Conservation (phyloP, 2,888 invertebrate genomes). For the Antheraea yamamai region DNA sequence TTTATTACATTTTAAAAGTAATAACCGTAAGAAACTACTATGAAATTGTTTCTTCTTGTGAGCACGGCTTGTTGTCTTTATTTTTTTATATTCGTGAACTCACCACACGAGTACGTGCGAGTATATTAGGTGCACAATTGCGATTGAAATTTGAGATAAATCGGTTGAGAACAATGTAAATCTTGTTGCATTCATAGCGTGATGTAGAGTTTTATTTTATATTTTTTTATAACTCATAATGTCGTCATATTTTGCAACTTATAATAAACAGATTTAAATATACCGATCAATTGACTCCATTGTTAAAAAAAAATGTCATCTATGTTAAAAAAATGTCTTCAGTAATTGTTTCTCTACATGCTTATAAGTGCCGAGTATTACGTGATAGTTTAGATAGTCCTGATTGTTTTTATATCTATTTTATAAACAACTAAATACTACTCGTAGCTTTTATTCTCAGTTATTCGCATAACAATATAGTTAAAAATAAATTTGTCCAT, state of each 20-base stretch:
- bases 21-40: background rate
- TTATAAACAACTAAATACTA: too few relatives aligned
- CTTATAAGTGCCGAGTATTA: too few relatives aligned
- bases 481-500: too few relatives aligned
- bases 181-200: background rate
- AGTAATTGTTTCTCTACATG: too few relatives aligned
- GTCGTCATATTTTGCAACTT: background rate
- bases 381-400: too few relatives aligned
- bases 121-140: background rate
- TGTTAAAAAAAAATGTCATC: too few relatives aligned
- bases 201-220: background rate
- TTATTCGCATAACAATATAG: too few relatives aligned
- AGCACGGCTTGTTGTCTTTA: background rate
- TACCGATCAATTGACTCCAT: too few relatives aligned
- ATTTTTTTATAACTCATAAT: too few relatives aligned
- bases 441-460: too few relatives aligned
- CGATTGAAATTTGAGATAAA: conserved; percentile 9
- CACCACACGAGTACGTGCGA: background rate
- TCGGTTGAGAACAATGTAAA: background rate
- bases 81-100: background rate
- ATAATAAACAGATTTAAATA: background rate
- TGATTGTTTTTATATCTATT: too few relatives aligned
- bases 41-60: background rate
- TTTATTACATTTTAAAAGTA: conserved; percentile 1
- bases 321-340: too few relatives aligned